Base-by-base conservation (phyloP, 2,888 invertebrate genomes). In the Ephialtes manifestator region DNA sequence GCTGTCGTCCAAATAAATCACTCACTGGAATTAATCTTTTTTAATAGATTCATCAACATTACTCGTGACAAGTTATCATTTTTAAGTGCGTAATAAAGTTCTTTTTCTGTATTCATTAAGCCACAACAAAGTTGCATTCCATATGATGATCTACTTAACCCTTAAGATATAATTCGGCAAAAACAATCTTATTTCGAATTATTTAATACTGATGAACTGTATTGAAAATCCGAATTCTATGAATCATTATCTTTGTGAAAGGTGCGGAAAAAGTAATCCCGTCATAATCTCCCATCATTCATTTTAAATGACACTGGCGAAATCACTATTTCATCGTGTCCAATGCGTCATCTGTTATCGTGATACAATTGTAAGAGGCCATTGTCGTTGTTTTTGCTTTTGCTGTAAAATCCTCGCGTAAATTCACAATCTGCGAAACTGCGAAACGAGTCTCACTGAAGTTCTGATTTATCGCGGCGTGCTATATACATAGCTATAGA, bases 371-470 rank as follows among this genome's bases (percentile, higher is more conserved):
- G 55, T 55, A 72, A 39, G 46, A 46, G 35, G 72, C 39, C 72
- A 55, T 35, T 43, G 53, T 20, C 8, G 13, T 51, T 65, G 28
- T 35, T 70, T 35, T 63, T 60, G 68, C 74, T 35, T 43, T 70
- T 8, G n/a, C 72, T 53, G 65, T 65, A 24, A 55, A 74, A 83
- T 78, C 60, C 46, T 35, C 24, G 79, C 77, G 88, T 88, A 84
- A 89, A 90, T 89, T 89, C 80, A 86, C 83, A 89, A 91, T 90
- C 88, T 87, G 87, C 80, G 87, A 87, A 88, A 89, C 87, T 86
- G 79, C 81, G 81, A 87, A 86, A 88, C 86, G 86, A 87, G 84
- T 82, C 81, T 89, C 83, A 79, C 83, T 81, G 86, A 89, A 87
- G 86, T 88, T 84, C 81, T 89, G 90, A 90, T 90, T 90, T 90